A percentile compares a stretch with the other conserved stretches of the same genome.
Evolutionary conservation across 2,888 invertebrate species (phyloP).

Genomic region (Gisinianus flammeolus): DNA sequence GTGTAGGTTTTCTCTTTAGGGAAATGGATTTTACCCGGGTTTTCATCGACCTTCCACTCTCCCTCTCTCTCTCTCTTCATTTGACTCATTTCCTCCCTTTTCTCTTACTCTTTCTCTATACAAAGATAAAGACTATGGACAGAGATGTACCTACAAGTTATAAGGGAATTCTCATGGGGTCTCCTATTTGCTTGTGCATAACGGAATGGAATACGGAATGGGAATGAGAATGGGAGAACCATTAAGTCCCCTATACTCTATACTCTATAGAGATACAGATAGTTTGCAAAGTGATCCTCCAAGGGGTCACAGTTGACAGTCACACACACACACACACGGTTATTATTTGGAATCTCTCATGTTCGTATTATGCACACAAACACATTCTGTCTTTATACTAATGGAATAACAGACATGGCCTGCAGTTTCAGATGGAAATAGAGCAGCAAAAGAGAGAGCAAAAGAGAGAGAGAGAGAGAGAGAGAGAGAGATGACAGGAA

Average conservation of each 20-base stretch:
- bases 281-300: no score
- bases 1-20: background rate
- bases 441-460: background rate
- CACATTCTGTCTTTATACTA: background rate
- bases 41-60: constrained; percentile 8
- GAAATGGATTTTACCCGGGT: background rate
- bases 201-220: background rate
- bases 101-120: background rate
- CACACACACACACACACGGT: no score
- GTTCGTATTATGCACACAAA: background rate
- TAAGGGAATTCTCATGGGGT: background rate
- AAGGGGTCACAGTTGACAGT: no score
- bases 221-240: background rate
- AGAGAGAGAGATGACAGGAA: constrained; percentile 3
- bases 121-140: background rate
- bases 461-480: background rate
- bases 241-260: background rate
- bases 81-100: background rate
- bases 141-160: background rate
- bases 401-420: background rate
- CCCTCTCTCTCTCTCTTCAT: background rate
- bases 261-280: no score
- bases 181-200: background rate
- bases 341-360: no score
- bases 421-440: background rate